Evolutionary conservation across 2,888 invertebrate species (phyloP).

Genomic region (Conomelus anceps): DNA sequence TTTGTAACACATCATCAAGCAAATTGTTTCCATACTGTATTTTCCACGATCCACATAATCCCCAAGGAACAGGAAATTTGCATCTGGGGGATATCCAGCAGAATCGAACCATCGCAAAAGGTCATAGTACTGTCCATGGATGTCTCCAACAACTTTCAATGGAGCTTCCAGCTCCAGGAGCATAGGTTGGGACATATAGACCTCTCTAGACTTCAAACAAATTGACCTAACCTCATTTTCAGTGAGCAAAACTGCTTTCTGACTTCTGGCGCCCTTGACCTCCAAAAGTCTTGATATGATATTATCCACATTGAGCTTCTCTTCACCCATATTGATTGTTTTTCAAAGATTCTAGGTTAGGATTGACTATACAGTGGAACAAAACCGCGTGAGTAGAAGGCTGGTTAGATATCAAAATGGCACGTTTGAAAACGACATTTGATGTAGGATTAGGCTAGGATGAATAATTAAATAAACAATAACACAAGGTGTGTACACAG

Average conservation of each 20-base stretch:
- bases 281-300: too few relatives aligned
- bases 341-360: too few relatives aligned
- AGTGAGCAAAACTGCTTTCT: slow-evolving; percentile 10
- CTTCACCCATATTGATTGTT: too few relatives aligned
- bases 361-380: too few relatives aligned
- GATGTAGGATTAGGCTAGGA: too few relatives aligned
- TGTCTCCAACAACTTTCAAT: slow-evolving; percentile 25
- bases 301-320: too few relatives aligned
- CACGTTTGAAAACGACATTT: too few relatives aligned
- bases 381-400: too few relatives aligned
- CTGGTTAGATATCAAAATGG: too few relatives aligned
- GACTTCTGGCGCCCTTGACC: not conserved
- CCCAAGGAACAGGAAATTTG: slow-evolving; percentile 93
- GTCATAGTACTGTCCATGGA: slow-evolving; percentile 27
- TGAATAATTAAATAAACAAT: too few relatives aligned
- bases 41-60: slow-evolving; percentile 85
- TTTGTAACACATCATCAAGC: slow-evolving; percentile 92
- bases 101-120: slow-evolving; percentile 24
- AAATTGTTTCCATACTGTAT: slow-evolving; percentile 95
- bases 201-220: slow-evolving; percentile 22
- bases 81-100: slow-evolving; percentile 97
- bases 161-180: slow-evolving; percentile 26
- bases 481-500: too few relatives aligned
- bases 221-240: slow-evolving; percentile 23
- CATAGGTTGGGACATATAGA: slow-evolving; percentile 25